Evolutionary conservation across 2,888 invertebrate genomes (phyloP), one percentile per base, ranked within the genome.

Genomic region (Mythimna lalbum): DNA sequence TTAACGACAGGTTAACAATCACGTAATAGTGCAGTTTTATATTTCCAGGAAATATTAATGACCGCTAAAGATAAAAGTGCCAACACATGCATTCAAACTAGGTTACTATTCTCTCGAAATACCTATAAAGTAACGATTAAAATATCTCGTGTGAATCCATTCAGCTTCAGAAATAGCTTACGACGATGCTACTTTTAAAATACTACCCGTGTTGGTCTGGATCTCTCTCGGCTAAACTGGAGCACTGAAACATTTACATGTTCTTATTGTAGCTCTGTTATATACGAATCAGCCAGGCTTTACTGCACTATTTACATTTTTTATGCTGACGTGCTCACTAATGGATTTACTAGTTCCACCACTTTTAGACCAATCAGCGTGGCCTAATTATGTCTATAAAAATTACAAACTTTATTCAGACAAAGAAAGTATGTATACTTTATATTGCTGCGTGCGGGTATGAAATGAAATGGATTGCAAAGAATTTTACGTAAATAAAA

Each of bases 11-110:
- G 39, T 68, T 60, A 39, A 39, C 21, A 76, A 68, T 69, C 33
- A 68, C 49, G 49, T 27, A 49, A 55, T 23, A 47, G 43, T 73
- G 76, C 47, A 60, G 21, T 69, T 61, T 76, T 31, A 76, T 43
- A 50, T 14, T 43, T 50, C 50, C 27, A 69, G 73, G 76, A 73
- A 73, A 56, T 43, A 56, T 68, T 19, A 76, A 76, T 68, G 14
- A 49, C 36, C 36, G 21, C 49, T 49, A 27, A 55, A 31, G 33
- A 68, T 73, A 49, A 39, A 60, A 39, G 53, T 66, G 47, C n/a
- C 55, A 55, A 60, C 49, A 50, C 36, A 53, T 52, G 68, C 76
- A 53, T 47, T 59, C 17, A 47, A 73, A 66, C 50, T 67, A 47
- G 68, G 57, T 73, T 76, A 61, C 49, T 9, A 43, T 56, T 68